Base-by-base conservation (phyloP, 2,113 vertebrate genomes). In the Oryzias melastigma region DNA sequence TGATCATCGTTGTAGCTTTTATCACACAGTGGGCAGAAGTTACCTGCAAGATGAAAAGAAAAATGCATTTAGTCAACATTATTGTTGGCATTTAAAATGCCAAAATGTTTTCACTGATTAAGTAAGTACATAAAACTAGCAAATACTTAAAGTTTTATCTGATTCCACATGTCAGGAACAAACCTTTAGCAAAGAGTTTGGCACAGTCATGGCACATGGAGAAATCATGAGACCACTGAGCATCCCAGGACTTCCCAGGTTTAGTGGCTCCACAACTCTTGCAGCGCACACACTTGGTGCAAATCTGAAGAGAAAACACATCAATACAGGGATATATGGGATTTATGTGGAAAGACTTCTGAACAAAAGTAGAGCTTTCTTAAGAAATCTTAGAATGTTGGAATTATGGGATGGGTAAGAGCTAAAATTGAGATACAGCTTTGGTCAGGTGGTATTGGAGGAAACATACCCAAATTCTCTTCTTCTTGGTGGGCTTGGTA, bases 211-310 rank as follows among this genome's bases (percentile, higher is more conserved):
- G 97, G 91, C 98, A 99, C 79, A 98, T 92, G 8, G 98, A 97
- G 80, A 99, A 99, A 85, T 99, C 98, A 19, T 98, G 98, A 81
- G 98, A 99, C 98, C 98, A 99, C 90, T 97, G 95, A 14, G 97
- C 98, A 42, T 98, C 96, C 95, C 94, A 97, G 49, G 96, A 93
- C 84, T 98, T 98, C 78, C 98, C 98, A 14, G 98, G 98, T 17
- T 98, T 99, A 17, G 96, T 99, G 10, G 97, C 92, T 47, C 98
- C 98, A 71, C 98, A 99, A 87, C 95, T 97, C 87, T 98, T 98
- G 85, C 98, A 99, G 78, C 93, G 89, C 62, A 99, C 98, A 68
- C 98, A 99, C 81, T 98, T 98, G 66, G 94, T 96, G 82, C 98
- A 99, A 73, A 99, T 93, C 98, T 99, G 78, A 62, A 64, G 75